A percentile compares a stretch with the other conserved stretches of the same genome.
These are phyloP conservation scores for Carterocephalus palaemon DNA, from an alignment of 2,888 invertebrate genomes.

Conservation along the genomic window DNA sequence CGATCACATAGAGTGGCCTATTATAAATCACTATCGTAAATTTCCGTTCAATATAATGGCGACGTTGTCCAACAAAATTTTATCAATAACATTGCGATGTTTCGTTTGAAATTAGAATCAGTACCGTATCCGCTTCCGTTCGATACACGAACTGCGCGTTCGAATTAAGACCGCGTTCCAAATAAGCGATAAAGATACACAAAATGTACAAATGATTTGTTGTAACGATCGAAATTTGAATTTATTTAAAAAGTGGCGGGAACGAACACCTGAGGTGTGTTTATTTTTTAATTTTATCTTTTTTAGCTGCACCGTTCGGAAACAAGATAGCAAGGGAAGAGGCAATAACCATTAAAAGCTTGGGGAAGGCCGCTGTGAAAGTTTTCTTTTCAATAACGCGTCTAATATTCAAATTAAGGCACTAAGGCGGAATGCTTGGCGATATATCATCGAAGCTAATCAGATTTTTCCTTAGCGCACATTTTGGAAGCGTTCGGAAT, in stretches of 20 bases:
- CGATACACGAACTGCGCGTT: slow-evolving; percentile 68
- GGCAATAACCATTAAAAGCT: slow-evolving; percentile 76
- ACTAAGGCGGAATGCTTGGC: slow-evolving; percentile 69
- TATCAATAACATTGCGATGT: slow-evolving; percentile 76
- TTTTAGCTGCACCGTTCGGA: slow-evolving; percentile 35
- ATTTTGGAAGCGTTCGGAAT: slow-evolving; percentile 59
- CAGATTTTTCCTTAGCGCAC: slow-evolving; percentile 62
- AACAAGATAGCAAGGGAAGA: slow-evolving; percentile 53
- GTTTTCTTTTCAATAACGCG: slow-evolving; percentile 78
- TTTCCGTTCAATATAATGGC: slow-evolving; percentile 74
- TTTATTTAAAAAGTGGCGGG: slow-evolving; percentile 26
- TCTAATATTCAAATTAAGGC: slow-evolving; percentile 78
- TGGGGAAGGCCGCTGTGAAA: slow-evolving; percentile 66
- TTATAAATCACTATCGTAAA: slow-evolving; percentile 68
- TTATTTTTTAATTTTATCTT: slow-evolving; percentile 35
- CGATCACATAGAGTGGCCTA: slow-evolving; percentile 47
- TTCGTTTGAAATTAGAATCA: slow-evolving; percentile 77
- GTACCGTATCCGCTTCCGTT: slow-evolving; percentile 77
- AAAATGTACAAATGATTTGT: slow-evolving; percentile 25
- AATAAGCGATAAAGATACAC: slow-evolving; percentile 48
- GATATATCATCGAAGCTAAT: slow-evolving; percentile 75
- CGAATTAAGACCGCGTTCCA: slow-evolving; percentile 69
- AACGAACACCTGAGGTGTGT: slow-evolving; percentile 47
- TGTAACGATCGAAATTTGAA: slow-evolving; percentile 29
- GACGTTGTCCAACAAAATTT: slow-evolving; percentile 63